A percentile compares a stretch with the other conserved stretches of the same genome.
Conservation (phyloP, 2,113 vertebrate species). For the Triplophysa tibetana region DNA sequence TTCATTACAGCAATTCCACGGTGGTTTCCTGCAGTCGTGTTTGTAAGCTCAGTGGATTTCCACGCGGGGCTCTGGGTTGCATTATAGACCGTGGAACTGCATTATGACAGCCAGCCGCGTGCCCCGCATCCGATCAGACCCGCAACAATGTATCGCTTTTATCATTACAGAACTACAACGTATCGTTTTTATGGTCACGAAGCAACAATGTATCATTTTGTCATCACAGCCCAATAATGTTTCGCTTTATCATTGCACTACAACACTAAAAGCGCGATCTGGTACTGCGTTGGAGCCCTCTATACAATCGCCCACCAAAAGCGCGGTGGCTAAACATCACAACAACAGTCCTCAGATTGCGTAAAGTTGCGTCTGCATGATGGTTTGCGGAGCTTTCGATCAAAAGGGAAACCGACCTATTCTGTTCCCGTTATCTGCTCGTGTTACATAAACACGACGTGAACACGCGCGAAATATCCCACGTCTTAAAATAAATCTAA, state of each 20-base stretch:
- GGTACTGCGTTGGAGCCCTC: neutral
- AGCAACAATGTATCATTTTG: neutral
- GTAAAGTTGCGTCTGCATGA: neutral
- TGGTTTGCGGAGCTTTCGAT: neutral
- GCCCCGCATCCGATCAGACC: conserved; percentile 14
- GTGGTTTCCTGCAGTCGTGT: neutral
- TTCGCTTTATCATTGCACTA: neutral
- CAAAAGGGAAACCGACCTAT: neutral
- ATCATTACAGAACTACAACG: neutral
- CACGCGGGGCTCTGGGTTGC: neutral
- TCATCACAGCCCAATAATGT: too few species aligned
- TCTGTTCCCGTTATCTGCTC: neutral
- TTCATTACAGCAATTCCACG: neutral
- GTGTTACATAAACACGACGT: conserved; percentile 71
- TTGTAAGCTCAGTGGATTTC: neutral
- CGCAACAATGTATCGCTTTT: conserved; percentile 38
- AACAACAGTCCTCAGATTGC: neutral
- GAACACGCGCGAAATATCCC: conserved; percentile 59
- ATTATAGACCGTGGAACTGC: conserved; percentile 48
- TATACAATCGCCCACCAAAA: neutral
- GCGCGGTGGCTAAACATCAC: conserved; percentile 14
- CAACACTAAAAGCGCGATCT: neutral
- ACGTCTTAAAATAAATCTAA: conserved; percentile 59
- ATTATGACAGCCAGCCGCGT: conserved; percentile 53
- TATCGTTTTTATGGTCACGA: too few species aligned